Evolutionary conservation across 2,888 invertebrate species (phyloP).

Genomic region (Rhagonycha lutea): DNA sequence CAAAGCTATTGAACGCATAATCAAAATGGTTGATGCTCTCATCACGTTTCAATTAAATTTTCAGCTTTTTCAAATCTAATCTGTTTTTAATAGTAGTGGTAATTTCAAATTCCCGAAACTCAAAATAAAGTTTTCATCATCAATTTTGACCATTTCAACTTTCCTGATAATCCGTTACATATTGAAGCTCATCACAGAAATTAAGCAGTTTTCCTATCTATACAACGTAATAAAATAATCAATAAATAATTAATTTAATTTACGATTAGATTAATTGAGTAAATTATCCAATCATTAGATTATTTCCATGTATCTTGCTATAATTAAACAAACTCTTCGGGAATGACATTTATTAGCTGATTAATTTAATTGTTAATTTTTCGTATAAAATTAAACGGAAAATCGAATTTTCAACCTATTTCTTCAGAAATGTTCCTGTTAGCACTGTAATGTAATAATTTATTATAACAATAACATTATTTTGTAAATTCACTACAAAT

Average conservation of each 20-base stretch:
- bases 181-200: neutral
- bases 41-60: slow-evolving; percentile 24
- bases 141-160: neutral
- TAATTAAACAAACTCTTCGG: neutral
- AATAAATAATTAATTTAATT: neutral
- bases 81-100: neutral
- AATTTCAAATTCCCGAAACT: neutral
- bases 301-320: neutral
- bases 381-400: too few species aligned
- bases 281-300: neutral
- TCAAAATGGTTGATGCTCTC: slow-evolving; percentile 20
- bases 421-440: too few species aligned
- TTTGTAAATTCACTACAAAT: too few species aligned
- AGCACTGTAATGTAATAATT: too few species aligned
- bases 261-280: neutral
- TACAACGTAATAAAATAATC: neutral
- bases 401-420: too few species aligned
- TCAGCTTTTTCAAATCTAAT: neutral
- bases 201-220: neutral
- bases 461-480: too few species aligned
- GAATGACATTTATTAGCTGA: neutral
- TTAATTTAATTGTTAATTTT: neutral
- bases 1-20: slow-evolving; percentile 19
- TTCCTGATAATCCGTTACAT: neutral
- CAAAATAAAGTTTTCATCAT: neutral